Percentiles rank a stretch among this genome's conserved stretches.
phyloP scores from a whole-genome alignment of 1,140 invertebrate genomes.

The Capitella teleta region DNA sequence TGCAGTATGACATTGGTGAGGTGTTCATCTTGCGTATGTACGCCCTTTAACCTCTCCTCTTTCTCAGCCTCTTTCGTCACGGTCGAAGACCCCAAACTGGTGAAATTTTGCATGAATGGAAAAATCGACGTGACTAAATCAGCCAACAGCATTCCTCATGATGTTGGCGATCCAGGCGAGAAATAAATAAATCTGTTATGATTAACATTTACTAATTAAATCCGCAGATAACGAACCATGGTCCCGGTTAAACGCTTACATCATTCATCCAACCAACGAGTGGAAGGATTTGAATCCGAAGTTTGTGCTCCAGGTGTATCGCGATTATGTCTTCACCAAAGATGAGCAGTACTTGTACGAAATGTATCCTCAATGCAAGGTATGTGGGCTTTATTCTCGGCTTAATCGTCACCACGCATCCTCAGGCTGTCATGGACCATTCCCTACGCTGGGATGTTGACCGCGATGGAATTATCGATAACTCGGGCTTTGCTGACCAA shows the following conservation, averaged over 20 bases:
- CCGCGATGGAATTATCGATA: conserved; percentile 82
- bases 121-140: conserved; percentile 38
- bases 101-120: conserved; percentile 29
- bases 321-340: conserved; percentile 52
- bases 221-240: conserved; percentile 69
- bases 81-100: conserved; percentile 11
- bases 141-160: conserved; percentile 69
- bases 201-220: neutral
- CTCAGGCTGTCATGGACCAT: conserved; percentile 48
- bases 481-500: conserved; percentile 76
- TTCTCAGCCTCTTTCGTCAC: too few relatives aligned
- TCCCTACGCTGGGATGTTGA: conserved; percentile 64
- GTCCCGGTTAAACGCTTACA: conserved; percentile 71
- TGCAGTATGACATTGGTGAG: conserved; percentile 72
- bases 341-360: conserved; percentile 48
- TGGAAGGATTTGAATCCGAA: conserved; percentile 90
- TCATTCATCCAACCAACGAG: conserved; percentile 75
- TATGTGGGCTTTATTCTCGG: too few relatives aligned
- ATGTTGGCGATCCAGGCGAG: conserved; percentile 78
- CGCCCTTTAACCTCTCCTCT: too few relatives aligned
- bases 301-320: conserved; percentile 69
- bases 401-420: too few relatives aligned
- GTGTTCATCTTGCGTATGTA: neutral
- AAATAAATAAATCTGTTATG: neutral
- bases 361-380: conserved; percentile 50